phyloP scores from a whole-genome alignment of 2,797 vertebrate genomes.

The Microctenopoma stevenorrisi region DNA sequence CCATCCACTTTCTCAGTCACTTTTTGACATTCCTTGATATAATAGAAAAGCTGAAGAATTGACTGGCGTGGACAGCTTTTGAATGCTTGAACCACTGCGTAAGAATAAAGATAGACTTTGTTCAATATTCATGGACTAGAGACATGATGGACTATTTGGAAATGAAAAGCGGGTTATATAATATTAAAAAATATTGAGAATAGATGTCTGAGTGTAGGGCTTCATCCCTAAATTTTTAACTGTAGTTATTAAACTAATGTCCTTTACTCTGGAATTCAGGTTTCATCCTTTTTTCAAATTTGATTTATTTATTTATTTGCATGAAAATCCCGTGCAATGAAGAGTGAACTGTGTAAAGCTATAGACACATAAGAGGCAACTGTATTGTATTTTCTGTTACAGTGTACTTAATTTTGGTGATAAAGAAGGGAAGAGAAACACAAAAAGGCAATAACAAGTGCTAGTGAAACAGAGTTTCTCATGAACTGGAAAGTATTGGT shows the following conservation, averaged over 20 bases:
- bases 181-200: constrained; percentile 10
- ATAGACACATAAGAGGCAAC: neutral
- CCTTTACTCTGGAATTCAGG: constrained; percentile 4
- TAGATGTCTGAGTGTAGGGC: constrained; percentile 12
- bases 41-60: constrained; percentile 67
- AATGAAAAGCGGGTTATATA: constrained; percentile 40
- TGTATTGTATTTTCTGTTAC: too few relatives aligned
- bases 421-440: neutral
- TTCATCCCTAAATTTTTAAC: constrained; percentile 1
- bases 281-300: neutral
- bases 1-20: constrained; percentile 65
- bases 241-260: too few relatives aligned
- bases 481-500: neutral
- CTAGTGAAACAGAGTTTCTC: neutral
- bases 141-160: constrained; percentile 60
- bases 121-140: constrained; percentile 59
- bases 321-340: neutral
- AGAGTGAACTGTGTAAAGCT: neutral
- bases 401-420: too few relatives aligned
- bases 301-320: too few relatives aligned
- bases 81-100: constrained; percentile 56
- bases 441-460: neutral
- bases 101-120: constrained; percentile 58
- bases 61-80: constrained; percentile 68
- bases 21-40: constrained; percentile 70